Conservation (phyloP, 2,113 vertebrate species). For the Erythrocebus patas region DNA sequence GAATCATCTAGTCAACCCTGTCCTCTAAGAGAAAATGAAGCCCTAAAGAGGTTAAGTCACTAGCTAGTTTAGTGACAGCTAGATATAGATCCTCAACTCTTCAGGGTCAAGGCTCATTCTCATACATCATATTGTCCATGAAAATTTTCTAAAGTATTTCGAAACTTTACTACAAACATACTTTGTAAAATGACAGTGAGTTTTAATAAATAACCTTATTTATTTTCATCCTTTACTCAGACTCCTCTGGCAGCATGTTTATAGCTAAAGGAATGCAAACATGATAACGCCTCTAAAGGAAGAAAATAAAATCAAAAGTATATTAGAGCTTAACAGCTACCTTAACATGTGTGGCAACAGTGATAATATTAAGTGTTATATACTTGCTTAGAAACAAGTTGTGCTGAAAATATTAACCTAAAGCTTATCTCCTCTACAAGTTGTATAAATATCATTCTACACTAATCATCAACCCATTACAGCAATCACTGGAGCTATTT, state of each 20-base stretch:
- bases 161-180: conserved; percentile 29
- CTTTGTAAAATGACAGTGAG: background rate
- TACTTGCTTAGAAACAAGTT: background rate
- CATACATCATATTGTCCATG: background rate
- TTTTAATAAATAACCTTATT: background rate
- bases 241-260: background rate
- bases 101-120: background rate
- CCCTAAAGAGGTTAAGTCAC: background rate
- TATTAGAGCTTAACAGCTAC: background rate
- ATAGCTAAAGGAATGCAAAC: background rate
- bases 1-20: background rate
- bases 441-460: background rate
- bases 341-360: background rate
- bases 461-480: background rate
- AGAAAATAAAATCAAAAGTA: background rate
- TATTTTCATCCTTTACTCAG: background rate
- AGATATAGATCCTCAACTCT: background rate
- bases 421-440: background rate
- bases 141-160: background rate
- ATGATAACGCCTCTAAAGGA: background rate
- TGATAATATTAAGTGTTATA: background rate
- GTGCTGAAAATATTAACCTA: background rate
- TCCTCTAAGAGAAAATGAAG: background rate
- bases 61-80: background rate
- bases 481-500: background rate